Conservation (phyloP, 53 echinoderm and acorn worm genomes). For the Antedon mediterranea region DNA sequence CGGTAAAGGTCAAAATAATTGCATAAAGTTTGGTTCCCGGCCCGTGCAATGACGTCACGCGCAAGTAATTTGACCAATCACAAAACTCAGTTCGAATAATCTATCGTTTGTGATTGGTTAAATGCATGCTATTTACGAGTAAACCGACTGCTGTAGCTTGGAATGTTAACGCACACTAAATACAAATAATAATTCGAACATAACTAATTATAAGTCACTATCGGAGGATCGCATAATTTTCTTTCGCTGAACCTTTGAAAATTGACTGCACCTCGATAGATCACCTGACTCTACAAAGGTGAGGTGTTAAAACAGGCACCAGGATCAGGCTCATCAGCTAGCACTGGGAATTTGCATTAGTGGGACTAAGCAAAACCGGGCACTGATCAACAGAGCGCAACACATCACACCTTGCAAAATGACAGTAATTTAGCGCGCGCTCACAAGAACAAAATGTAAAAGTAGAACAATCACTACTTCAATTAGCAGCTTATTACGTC, state of each 20-base stretch:
- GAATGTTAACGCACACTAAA: too few species aligned
- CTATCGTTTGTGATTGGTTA: too few species aligned
- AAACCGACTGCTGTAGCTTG: too few species aligned
- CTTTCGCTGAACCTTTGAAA: neutral
- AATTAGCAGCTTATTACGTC: neutral
- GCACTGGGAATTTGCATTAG: neutral
- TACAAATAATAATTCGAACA: too few species aligned
- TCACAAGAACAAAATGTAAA: conserved; percentile 1
- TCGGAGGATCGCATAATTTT: too few species aligned
- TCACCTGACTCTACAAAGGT: neutral
- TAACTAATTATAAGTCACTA: too few species aligned
- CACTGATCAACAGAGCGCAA: neutral
- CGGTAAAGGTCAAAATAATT: too few species aligned
- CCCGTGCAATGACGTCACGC: too few species aligned
- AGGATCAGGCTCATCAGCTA: neutral
- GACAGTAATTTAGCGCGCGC: neutral
- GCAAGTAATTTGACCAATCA: too few species aligned
- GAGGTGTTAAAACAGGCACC: neutral
- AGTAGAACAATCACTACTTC: neutral
- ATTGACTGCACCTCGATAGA: neutral
- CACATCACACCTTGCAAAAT: neutral
- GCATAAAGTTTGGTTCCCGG: too few species aligned
- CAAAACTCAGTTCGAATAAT: too few species aligned
- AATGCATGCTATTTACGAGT: too few species aligned
- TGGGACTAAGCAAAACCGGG: neutral